Evolutionary conservation across 2,888 invertebrate species (phyloP).

Genomic region (Saturnia japonica): DNA sequence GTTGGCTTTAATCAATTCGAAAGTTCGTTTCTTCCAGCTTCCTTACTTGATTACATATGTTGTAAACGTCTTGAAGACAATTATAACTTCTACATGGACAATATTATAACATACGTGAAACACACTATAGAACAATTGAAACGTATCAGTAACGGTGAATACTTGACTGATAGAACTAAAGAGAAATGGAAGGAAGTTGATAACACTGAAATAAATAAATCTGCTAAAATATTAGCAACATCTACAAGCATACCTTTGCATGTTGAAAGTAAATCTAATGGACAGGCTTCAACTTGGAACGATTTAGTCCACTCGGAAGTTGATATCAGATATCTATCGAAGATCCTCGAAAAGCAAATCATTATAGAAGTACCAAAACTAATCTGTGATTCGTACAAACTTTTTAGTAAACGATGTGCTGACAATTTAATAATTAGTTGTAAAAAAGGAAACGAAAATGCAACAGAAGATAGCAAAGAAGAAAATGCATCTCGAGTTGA

Average conservation of each 20-base stretch:
- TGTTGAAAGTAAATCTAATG: slow-evolving; percentile 50
- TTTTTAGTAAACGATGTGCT: slow-evolving; percentile 54
- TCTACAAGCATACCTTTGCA: slow-evolving; percentile 62
- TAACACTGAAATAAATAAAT: slow-evolving; percentile 29
- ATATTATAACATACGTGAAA: slow-evolving; percentile 65
- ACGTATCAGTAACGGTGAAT: slow-evolving; percentile 75
- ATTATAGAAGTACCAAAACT: slow-evolving; percentile 65
- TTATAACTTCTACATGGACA: slow-evolving; percentile 73
- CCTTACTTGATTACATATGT: slow-evolving; percentile 67
- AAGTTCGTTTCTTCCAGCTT: slow-evolving; percentile 51
- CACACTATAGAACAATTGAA: slow-evolving; percentile 73
- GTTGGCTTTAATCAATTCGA: slow-evolving; percentile 34
- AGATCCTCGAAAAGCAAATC: slow-evolving; percentile 68
- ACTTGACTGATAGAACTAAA: slow-evolving; percentile 68
- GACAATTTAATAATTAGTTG: slow-evolving; percentile 63
- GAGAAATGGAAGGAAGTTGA: slow-evolving; percentile 67
- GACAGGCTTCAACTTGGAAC: slow-evolving; percentile 52
- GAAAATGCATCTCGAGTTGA: slow-evolving; percentile 52
- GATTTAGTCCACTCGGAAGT: slow-evolving; percentile 67
- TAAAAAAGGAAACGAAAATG: slow-evolving; percentile 40
- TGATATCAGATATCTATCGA: slow-evolving; percentile 65
- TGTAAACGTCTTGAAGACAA: slow-evolving; percentile 68
- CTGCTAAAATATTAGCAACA: slow-evolving; percentile 54
- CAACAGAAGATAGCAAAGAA: slow-evolving; percentile 20
- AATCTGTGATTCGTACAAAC: slow-evolving; percentile 56